Evolutionary conservation across 2,113 vertebrate genomes (phyloP), one percentile per base, ranked within the genome.

Genomic region (Hiodon tergisus): DNA sequence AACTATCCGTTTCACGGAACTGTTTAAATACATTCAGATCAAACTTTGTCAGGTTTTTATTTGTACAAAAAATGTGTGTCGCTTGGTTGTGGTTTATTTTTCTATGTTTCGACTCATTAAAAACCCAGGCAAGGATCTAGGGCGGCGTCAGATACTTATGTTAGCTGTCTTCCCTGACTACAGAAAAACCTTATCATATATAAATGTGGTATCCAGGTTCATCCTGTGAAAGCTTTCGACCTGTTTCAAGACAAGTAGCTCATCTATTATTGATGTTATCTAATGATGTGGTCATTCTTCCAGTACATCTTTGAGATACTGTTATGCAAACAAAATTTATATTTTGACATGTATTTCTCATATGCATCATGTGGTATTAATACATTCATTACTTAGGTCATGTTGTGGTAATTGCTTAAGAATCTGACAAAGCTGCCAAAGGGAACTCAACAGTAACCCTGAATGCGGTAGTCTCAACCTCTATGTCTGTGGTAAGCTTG

Each of bases 31-130:
- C 87, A 84, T 90, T 91, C 93, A 87, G 91, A 91, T 92, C 90
- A 90, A 93, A 92, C 87, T 93, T 94, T 91, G 92, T 94, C 93
- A 95, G 92, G 92, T 94, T 95, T 96, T 94, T 83, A 79, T 94
- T 98, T 96, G 91, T 95, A 91, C 89, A 89, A 84, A 88, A 84
- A 87, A 87, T 83, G 86, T 92, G 90, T 90, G 83, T 92, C 88
- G 87, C 90, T 92, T 90, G 93, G 86, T 94, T 84, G 89, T 88
- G 80, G 86, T n/a, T 89, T 89, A 88, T 91, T 87, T 89, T 90
- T 81, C 3, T 82, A 89, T 89, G 88, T 91, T 31, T 87, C 75
- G 83, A 86, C 82, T 81, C 85, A 88, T 91, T 87, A 89, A 90
- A 90, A 81, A 81, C 85, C 31, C 31, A 85, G 89, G 86, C 85